phyloP scores from a whole-genome alignment of 2,797 vertebrate species.

The Darevskia nairensis region DNA sequence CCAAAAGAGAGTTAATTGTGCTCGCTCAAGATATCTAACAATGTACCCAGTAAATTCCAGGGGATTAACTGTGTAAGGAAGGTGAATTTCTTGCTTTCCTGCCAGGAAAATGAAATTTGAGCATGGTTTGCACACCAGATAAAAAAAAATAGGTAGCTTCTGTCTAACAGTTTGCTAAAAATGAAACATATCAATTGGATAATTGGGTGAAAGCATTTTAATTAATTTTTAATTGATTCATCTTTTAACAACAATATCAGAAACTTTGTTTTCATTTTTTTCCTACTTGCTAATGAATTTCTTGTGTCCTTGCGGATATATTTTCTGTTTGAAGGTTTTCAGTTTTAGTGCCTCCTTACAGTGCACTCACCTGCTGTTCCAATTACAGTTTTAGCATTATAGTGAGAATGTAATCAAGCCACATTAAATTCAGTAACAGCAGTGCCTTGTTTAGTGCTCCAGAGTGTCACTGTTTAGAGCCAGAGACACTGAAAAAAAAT shows the following conservation, averaged over 20 bases:
- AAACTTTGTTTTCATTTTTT: conserved; percentile 37
- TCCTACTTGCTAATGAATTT: conserved; percentile 59
- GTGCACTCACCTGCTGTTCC: conserved; percentile 50
- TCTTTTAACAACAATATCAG: too few species aligned
- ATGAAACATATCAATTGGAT: conserved; percentile 43
- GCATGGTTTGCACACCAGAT: conserved; percentile 37
- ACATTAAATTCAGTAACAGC: fast-evolving
- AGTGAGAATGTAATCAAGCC: background rate
- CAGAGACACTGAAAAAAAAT: background rate
- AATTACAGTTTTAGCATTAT: conserved; percentile 1
- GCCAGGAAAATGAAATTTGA: conserved; percentile 50
- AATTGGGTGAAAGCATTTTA: conserved; percentile 52
- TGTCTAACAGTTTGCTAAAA: conserved; percentile 54
- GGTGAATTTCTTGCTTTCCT: conserved; percentile 7
- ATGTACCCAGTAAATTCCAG: background rate
- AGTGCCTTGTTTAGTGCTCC: conserved; percentile 1
- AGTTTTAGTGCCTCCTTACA: conserved; percentile 18
- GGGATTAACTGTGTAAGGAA: background rate
- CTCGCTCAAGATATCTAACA: background rate
- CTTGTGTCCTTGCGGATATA: conserved; percentile 45
- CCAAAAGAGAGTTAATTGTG: background rate
- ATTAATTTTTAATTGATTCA: conserved; percentile 38
- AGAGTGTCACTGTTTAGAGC: conserved; percentile 20
- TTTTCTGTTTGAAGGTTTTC: conserved; percentile 63
- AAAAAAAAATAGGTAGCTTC: conserved; percentile 41